These are phyloP conservation scores for Eristalinus sepulchralis DNA, from an alignment of 2,888 invertebrate species.

Conservation along the genomic window DNA sequence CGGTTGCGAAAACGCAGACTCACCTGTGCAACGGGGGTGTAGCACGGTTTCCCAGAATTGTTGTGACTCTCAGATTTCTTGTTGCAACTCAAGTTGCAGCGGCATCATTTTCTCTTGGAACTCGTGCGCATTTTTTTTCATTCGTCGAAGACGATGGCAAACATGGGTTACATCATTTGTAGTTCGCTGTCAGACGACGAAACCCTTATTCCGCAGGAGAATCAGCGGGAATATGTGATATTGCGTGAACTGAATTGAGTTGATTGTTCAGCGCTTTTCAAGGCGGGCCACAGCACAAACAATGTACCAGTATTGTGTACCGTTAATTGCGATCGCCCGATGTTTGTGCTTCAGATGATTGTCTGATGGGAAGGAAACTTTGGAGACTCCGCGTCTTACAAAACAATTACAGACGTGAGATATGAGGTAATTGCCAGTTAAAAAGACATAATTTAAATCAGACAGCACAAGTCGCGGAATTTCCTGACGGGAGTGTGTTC, in stretches of 20 bases:
- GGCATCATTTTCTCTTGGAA: slow-evolving; percentile 43
- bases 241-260: slow-evolving; percentile 52
- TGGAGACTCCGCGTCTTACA: background rate
- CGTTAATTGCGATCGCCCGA: slow-evolving; percentile 29
- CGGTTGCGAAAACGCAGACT: background rate
- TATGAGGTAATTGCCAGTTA: slow-evolving; percentile 52
- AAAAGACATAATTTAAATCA: slow-evolving; percentile 47
- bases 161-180: background rate
- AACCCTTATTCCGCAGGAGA: slow-evolving; percentile 12
- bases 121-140: slow-evolving; percentile 36
- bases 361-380: slow-evolving; percentile 31
- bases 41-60: slow-evolving; percentile 67
- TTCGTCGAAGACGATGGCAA: slow-evolving; percentile 20
- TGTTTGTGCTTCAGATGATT: slow-evolving; percentile 19
- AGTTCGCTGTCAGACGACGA: slow-evolving; percentile 29
- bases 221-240: background rate
- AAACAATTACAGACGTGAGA: slow-evolving; percentile 46
- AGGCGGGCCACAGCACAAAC: slow-evolving; percentile 33
- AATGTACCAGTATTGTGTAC: slow-evolving; percentile 48
- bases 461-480: slow-evolving; percentile 15
- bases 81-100: slow-evolving; percentile 45
- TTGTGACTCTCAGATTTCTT: slow-evolving; percentile 65
- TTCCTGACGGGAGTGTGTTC: background rate
- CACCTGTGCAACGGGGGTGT: slow-evolving; percentile 65
- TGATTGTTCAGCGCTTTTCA: slow-evolving; percentile 52